Evolutionary conservation across 1,140 invertebrate genomes (phyloP).

Genomic region (Bombus pyrosoma): DNA sequence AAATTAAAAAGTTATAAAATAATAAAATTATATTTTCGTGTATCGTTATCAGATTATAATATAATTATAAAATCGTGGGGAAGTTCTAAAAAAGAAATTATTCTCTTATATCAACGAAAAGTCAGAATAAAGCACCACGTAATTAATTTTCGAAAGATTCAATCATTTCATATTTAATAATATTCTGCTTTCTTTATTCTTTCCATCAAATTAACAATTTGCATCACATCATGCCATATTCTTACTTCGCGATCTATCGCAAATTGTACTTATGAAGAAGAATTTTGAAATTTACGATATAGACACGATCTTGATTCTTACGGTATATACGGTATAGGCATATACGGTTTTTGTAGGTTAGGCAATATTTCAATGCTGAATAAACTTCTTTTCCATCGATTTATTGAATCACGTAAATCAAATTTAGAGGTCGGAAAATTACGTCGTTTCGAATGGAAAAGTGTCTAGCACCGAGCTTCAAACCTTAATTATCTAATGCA

Average conservation of each 20-base stretch:
- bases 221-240: too few relatives aligned
- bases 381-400: neutral
- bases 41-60: too few relatives aligned
- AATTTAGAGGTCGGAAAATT: neutral
- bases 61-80: neutral
- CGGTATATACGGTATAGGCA: too few relatives aligned
- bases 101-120: neutral
- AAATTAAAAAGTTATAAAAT: neutral
- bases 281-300: neutral
- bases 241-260: too few relatives aligned
- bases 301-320: too few relatives aligned
- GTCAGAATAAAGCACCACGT: neutral
- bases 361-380: neutral
- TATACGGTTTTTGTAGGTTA: neutral
- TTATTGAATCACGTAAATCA: neutral
- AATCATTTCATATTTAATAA: neutral
- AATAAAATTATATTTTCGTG: too few relatives aligned
- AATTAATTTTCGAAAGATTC: neutral
- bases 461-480: neutral
- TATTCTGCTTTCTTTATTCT: too few relatives aligned
- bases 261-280: too few relatives aligned
- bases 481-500: neutral
- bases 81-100: neutral
- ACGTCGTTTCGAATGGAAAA: neutral
- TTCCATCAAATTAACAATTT: too few relatives aligned